Base-by-base conservation (phyloP, 2,888 invertebrate species). In the Anticlea derivata region DNA sequence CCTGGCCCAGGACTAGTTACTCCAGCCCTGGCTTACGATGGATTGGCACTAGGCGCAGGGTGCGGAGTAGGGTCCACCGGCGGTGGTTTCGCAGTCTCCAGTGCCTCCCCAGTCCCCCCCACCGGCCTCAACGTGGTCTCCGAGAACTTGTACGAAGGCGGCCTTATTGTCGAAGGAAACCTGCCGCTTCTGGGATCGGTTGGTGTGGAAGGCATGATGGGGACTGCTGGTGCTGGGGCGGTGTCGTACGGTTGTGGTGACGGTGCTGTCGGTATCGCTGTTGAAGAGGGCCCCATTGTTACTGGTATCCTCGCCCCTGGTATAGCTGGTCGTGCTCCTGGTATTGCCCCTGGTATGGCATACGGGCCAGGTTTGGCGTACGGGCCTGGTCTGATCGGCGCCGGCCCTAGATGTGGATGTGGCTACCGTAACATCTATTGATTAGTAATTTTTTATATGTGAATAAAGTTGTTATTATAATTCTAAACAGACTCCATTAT, bases 151-250 rank as follows among this genome's bases (percentile, higher is more conserved):
- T 73, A 68, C 50, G 74, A 74, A 48, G 79, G 78, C 1, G 41
- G 58, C n/a, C 49, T 78, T n/a, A 43, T 54, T 4, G 70, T 73
- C 0, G 60, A 61, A 26, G 79, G 79, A 41, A 66, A 73, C 38
- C 51, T 79, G 11, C 78, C 75, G 1, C 75, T 77, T 61, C 45
- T 75, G 0, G 71, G 75, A 1, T 60, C 73, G 7, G 70, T 75
- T 0, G 72, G 51, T 1, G 35, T 80, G 8, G 70, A 77, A 34
- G 75, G 77, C 4, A 58, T 58, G 7, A 31, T 78, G 4, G 66
- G 70, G 5, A 64, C 65, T 5, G 61, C 49, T 50, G 75, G 73
- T 2, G 53, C 57, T 11, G 67, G 66, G 2, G 59, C 53, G 5
- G 58, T 71, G 24, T 60, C 61, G 5, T 66, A 72, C 55, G 62